Evolutionary conservation across 2,113 vertebrate genomes (phyloP).

Genomic region (Herpailurus yagouaroundi): DNA sequence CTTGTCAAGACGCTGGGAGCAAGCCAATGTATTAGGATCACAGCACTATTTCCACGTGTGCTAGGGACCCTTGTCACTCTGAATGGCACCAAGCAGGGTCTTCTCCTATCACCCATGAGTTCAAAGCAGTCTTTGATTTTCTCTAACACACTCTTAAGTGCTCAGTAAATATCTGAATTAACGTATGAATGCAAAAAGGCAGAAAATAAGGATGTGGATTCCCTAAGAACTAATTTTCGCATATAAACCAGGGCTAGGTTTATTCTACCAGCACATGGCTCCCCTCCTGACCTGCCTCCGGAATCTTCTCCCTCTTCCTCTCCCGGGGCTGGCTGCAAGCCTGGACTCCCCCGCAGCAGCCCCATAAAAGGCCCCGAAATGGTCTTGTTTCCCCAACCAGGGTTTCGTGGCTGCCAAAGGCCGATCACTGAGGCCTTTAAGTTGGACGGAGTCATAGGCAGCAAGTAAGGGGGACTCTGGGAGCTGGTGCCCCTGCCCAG

Average conservation of each 20-base stretch:
- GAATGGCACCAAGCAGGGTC: background rate
- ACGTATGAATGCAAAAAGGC: background rate
- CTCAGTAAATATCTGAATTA: background rate
- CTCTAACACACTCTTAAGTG: background rate
- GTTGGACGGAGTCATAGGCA: background rate
- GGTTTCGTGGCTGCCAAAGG: background rate
- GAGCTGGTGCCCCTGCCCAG: fast-evolving
- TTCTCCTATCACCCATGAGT: background rate
- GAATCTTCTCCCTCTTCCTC: background rate
- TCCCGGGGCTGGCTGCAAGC: background rate
- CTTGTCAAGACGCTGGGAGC: background rate
- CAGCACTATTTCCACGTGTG: background rate
- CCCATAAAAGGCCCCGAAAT: background rate
- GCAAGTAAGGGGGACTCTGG: background rate
- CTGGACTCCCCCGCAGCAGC: background rate
- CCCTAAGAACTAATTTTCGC: background rate
- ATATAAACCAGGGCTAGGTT: background rate
- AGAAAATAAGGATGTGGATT: background rate
- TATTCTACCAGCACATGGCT: background rate
- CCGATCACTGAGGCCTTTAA: fast-evolving
- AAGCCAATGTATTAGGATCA: background rate
- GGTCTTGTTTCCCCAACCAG: background rate
- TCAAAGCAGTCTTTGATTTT: background rate
- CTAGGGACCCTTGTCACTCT: background rate
- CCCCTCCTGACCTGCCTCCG: background rate